Evolutionary conservation across 2,113 vertebrate species (phyloP).

Genomic region (Callaeas wilsoni): DNA sequence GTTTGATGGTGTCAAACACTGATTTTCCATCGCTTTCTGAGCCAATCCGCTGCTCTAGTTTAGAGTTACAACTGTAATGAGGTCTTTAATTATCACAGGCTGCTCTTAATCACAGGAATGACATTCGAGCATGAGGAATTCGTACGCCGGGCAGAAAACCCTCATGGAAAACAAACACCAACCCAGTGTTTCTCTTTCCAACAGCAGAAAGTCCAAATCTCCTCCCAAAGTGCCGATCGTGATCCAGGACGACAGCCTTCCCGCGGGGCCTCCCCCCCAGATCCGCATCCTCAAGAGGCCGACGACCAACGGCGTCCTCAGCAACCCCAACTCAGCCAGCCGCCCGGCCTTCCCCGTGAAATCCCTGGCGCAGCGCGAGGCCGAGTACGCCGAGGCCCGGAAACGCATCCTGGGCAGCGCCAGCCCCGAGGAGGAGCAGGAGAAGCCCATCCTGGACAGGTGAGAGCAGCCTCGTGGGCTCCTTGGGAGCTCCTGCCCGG

Average conservation of each 20-base stretch:
- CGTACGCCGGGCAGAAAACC: fast-evolving
- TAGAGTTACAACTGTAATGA: not conserved
- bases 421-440: constrained; percentile 88
- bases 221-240: constrained; percentile 88
- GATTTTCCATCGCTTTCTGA: not conserved
- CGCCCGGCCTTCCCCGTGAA: constrained; percentile 87
- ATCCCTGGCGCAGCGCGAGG: constrained; percentile 92
- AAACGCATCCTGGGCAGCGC: constrained; percentile 95
- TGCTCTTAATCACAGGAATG: not conserved
- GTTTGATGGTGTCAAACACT: not conserved
- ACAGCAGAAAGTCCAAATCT: constrained; percentile 83
- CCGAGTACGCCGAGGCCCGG: constrained; percentile 93
- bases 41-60: not conserved
- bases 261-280: constrained; percentile 86
- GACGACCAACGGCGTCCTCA: constrained; percentile 86
- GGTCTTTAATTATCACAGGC: not conserved
- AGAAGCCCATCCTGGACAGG: constrained; percentile 90
- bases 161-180: fast-evolving
- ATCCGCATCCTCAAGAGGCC: constrained; percentile 97
- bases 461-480: not conserved
- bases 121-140: not conserved
- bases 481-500: not conserved
- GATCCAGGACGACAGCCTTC: constrained; percentile 92
- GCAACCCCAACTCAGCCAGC: constrained; percentile 74
- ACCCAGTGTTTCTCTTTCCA: not conserved